Conservation (phyloP, 2,797 vertebrate genomes). For the Nannoperca obscura region DNA sequence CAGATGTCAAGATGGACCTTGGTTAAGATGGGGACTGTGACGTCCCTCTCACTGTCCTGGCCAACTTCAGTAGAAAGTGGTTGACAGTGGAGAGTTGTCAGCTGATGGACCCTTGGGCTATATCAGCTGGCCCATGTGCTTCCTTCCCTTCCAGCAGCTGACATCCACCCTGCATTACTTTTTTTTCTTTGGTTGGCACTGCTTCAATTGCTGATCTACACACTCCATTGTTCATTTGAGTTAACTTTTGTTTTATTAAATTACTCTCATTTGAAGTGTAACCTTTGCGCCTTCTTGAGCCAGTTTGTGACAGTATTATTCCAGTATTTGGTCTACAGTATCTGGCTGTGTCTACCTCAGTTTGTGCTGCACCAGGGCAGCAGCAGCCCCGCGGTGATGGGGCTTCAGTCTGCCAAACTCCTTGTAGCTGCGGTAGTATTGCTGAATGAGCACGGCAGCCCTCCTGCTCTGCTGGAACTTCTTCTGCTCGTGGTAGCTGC, state of each 20-base stretch:
- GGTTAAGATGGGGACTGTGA: background rate
- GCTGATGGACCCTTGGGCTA: background rate
- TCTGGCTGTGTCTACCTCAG: constrained; percentile 87
- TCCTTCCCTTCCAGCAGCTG: background rate
- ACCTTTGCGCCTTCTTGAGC: background rate
- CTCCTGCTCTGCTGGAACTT: constrained; percentile 98
- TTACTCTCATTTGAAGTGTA: background rate
- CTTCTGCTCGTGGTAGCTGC: constrained; percentile 98
- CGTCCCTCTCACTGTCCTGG: background rate
- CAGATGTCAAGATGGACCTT: background rate
- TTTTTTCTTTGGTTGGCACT: background rate
- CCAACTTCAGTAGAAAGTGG: background rate
- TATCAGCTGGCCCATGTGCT: background rate
- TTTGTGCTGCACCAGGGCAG: constrained; percentile 94
- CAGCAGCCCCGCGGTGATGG: constrained; percentile 88
- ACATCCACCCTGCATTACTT: background rate
- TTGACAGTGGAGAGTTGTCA: background rate
- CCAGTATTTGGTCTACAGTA: background rate
- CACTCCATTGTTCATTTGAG: too few relatives aligned
- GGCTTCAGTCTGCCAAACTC: constrained; percentile 93
- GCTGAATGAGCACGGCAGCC: constrained; percentile 97
- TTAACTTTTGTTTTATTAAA: too few relatives aligned
- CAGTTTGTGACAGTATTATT: background rate
- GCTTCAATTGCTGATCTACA: too few relatives aligned
- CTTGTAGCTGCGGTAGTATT: constrained; percentile 98